A percentile compares a stretch with the other conserved stretches of the same genome.
These are phyloP conservation scores for Hymenopus coronatus DNA, from an alignment of 2,888 invertebrate genomes.

Conservation along the genomic window DNA sequence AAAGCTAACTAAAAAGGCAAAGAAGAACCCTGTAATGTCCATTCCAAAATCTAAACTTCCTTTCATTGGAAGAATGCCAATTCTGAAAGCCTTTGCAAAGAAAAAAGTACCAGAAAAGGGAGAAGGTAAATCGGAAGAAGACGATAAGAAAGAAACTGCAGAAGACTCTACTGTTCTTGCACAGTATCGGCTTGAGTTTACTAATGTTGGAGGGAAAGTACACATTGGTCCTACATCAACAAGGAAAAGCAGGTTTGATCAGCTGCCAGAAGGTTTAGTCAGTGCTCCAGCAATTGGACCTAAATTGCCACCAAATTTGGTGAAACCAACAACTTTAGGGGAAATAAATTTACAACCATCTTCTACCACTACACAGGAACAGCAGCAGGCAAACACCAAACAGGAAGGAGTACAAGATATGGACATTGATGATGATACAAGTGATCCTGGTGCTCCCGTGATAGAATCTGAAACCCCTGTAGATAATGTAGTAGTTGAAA, in stretches of 20 bases:
- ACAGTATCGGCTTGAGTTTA: conserved; percentile 1
- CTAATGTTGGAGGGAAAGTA: background rate
- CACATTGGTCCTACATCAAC: background rate
- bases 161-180: conserved; percentile 11
- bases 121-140: conserved; percentile 4
- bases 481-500: conserved; percentile 44
- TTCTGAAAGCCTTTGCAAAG: conserved; percentile 58
- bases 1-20: conserved; percentile 37
- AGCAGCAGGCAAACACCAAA: background rate
- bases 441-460: conserved; percentile 45
- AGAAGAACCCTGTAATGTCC: conserved; percentile 41
- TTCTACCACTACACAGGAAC: background rate
- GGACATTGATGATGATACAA: conserved; percentile 40
- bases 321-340: background rate
- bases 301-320: background rate
- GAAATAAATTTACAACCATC: background rate
- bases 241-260: background rate
- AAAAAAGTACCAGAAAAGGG: conserved; percentile 47
- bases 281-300: background rate
- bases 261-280: background rate
- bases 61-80: conserved; percentile 82
- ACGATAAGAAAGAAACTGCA: conserved; percentile 21
- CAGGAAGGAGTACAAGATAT: conserved; percentile 37
- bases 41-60: conserved; percentile 67
- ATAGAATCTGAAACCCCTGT: conserved; percentile 45